A percentile compares a stretch with the other conserved stretches of the same genome.
Evolutionary conservation across 2,888 invertebrate species (phyloP).

Genomic region (Merodon equestris): DNA sequence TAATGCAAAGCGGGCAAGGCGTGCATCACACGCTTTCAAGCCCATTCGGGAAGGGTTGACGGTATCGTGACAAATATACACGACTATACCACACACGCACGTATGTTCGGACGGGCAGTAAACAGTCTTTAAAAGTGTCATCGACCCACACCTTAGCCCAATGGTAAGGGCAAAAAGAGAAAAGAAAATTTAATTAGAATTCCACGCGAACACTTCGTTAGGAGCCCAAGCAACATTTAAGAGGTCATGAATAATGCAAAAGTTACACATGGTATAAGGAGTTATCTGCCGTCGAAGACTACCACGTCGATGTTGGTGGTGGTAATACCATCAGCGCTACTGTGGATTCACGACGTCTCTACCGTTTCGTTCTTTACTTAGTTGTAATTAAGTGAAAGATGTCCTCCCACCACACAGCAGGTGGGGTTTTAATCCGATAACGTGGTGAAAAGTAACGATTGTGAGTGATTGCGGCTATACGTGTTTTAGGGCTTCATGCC

Average conservation of each 20-base stretch:
- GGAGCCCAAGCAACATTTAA: conserved; percentile 34
- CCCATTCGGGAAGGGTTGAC: background rate
- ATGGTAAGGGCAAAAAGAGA: background rate
- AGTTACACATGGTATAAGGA: conserved; percentile 35
- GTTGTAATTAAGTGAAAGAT: conserved; percentile 49
- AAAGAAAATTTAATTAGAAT: conserved; percentile 44
- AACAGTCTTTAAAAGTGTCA: conserved; percentile 51
- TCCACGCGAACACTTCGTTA: conserved; percentile 66
- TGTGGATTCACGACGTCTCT: background rate
- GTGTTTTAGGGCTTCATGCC: too few species aligned
- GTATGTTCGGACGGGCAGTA: too few species aligned
- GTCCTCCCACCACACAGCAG: conserved; percentile 23
- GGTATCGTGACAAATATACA: background rate
- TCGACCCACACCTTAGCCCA: conserved; percentile 49
- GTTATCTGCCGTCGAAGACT: conserved; percentile 6
- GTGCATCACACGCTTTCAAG: conserved; percentile 10
- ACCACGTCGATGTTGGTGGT: background rate
- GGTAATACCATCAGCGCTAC: background rate
- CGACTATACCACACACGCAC: background rate
- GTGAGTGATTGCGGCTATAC: too few species aligned
- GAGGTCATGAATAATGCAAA: conserved; percentile 62
- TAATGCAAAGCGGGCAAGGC: conserved; percentile 6
- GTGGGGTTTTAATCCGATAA: conserved; percentile 49
- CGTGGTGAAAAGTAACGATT: conserved; percentile 37
- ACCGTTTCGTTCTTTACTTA: conserved; percentile 24